phyloP scores from a whole-genome alignment of 2,113 vertebrate species.

The Tragelaphus strepsiceros region DNA sequence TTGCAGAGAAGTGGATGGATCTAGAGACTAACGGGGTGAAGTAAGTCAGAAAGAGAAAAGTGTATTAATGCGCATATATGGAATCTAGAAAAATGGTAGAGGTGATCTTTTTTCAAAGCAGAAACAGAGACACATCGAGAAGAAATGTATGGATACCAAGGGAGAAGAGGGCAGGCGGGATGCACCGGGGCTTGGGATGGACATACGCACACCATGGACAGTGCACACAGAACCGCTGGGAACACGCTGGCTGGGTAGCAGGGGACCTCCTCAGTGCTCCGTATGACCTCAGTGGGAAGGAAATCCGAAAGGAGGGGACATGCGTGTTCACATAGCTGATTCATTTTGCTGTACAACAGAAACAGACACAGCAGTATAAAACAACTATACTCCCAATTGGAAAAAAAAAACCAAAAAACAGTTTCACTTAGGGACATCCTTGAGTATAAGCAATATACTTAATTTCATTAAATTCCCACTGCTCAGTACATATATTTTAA shows the following conservation, averaged over 20 bases:
- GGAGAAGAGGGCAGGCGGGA: neutral
- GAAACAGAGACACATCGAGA: neutral
- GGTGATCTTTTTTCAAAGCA: neutral
- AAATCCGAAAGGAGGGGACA: neutral
- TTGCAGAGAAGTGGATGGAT: neutral
- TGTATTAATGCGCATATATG: neutral
- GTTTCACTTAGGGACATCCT: neutral
- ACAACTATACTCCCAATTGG: neutral
- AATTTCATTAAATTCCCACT: neutral
- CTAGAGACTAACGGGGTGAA: neutral
- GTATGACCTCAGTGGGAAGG: fast-evolving
- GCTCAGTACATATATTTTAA: neutral
- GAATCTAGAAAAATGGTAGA: neutral
- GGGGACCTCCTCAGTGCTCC: fast-evolving
- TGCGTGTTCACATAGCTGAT: neutral
- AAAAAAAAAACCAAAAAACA: neutral
- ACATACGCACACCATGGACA: fast-evolving
- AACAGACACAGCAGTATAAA: neutral
- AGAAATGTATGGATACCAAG: fast-evolving
- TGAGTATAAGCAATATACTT: neutral
- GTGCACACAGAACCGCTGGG: fast-evolving
- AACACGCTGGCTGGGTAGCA: fast-evolving
- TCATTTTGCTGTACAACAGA: neutral
- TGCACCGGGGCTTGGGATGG: fast-evolving
- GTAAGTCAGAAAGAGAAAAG: fast-evolving